These are phyloP conservation scores for Megaleporinus macrocephalus DNA, from an alignment of 2,113 vertebrate genomes.

Conservation along the genomic window DNA sequence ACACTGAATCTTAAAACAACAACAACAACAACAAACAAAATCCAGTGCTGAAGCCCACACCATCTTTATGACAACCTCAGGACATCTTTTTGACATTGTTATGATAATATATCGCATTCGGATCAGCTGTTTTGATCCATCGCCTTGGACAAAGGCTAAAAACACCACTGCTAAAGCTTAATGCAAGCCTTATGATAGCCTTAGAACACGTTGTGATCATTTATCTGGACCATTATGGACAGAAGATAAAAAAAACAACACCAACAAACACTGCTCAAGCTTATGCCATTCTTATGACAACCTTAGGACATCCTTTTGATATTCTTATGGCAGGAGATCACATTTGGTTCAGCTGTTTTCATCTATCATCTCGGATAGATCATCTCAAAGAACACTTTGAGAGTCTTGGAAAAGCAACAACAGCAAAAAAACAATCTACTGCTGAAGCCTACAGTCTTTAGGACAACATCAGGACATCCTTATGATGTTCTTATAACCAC, in stretches of 20 bases:
- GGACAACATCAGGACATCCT: not conserved
- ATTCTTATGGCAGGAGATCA: no score
- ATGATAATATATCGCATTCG: not conserved
- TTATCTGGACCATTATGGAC: no score
- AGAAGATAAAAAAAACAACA: no score
- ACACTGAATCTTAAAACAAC: no score
- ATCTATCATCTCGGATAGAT: no score
- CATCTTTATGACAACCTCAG: not conserved
- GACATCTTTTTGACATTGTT: not conserved
- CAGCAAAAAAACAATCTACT: no score
- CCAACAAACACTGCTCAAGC: no score
- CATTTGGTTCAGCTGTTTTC: no score
- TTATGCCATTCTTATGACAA: no score
- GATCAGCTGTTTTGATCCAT: not conserved
- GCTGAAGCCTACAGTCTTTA: not conserved
- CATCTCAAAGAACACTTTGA: no score
- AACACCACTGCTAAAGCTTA: not conserved
- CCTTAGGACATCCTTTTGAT: no score
- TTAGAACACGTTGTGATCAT: not conserved
- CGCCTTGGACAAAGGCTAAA: not conserved
- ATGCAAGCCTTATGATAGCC: not conserved
- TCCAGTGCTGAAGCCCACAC: not conserved
- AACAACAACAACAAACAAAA: not conserved
- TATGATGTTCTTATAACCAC: not conserved
- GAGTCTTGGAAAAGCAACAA: no score